Conservation (phyloP, 2,113 vertebrate species). For the Brevimyrus niger region DNA sequence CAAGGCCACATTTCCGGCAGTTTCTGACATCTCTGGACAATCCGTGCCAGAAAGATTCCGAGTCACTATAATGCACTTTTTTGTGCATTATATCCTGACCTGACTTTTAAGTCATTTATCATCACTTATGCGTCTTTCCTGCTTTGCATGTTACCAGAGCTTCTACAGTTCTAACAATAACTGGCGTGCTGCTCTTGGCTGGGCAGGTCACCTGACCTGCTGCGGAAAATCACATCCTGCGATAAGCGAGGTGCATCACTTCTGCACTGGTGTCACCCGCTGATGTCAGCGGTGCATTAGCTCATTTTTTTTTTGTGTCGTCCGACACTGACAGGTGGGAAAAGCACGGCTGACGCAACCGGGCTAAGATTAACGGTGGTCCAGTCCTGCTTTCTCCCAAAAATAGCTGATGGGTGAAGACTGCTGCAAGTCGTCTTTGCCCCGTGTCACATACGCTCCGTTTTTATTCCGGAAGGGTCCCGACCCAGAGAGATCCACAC, state of each 20-base stretch:
- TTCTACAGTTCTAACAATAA: neutral
- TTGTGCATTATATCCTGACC: too few relatives aligned
- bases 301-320: neutral
- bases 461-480: neutral
- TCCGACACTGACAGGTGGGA: neutral
- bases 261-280: neutral
- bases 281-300: neutral
- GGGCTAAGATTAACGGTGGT: neutral
- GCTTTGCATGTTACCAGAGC: neutral
- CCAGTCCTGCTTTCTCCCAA: neutral
- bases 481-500: neutral
- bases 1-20: constrained; percentile 45
- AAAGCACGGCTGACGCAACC: neutral
- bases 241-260: neutral
- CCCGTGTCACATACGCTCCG: neutral
- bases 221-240: neutral
- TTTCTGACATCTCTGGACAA: constrained; percentile 21
- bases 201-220: neutral
- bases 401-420: neutral
- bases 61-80: constrained; percentile 1
- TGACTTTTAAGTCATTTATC: neutral
- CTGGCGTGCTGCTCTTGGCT: neutral
- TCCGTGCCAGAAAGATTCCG: constrained; percentile 31
- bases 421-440: neutral
- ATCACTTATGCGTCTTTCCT: neutral